Conservation (phyloP, 2,797 vertebrate genomes). For the Phrynocephalus vlangalii region DNA sequence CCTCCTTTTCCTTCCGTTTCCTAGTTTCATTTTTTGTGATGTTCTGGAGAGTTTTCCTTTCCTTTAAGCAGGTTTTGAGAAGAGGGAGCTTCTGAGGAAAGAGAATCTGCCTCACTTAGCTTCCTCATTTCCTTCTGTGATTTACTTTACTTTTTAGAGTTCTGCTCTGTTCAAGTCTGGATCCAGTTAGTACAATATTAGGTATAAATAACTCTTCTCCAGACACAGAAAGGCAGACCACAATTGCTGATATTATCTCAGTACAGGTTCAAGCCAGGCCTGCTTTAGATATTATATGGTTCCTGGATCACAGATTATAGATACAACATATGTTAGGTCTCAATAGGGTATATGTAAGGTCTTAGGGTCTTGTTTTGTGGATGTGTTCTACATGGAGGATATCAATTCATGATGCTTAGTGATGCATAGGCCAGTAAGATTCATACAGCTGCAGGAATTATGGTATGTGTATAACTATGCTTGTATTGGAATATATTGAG, state of each 20-base stretch:
- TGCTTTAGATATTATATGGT: neutral
- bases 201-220: neutral
- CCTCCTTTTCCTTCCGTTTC: neutral
- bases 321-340: neutral
- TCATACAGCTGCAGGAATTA: neutral
- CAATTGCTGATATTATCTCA: neutral
- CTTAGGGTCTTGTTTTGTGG: neutral
- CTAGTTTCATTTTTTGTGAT: neutral
- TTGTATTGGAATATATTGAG: neutral
- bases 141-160: too few species aligned
- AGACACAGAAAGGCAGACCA: neutral
- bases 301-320: neutral
- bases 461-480: neutral
- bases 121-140: too few species aligned
- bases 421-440: neutral
- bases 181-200: too few species aligned
- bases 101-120: too few species aligned
- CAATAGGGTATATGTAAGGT: neutral
- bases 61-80: neutral
- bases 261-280: too few species aligned
- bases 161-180: too few species aligned
- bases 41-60: neutral
- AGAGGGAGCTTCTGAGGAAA: too few species aligned
- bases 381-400: neutral
- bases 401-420: neutral